Evolutionary conservation across 1,140 invertebrate species (phyloP).

Genomic region (Dermatophagoides farinae): DNA sequence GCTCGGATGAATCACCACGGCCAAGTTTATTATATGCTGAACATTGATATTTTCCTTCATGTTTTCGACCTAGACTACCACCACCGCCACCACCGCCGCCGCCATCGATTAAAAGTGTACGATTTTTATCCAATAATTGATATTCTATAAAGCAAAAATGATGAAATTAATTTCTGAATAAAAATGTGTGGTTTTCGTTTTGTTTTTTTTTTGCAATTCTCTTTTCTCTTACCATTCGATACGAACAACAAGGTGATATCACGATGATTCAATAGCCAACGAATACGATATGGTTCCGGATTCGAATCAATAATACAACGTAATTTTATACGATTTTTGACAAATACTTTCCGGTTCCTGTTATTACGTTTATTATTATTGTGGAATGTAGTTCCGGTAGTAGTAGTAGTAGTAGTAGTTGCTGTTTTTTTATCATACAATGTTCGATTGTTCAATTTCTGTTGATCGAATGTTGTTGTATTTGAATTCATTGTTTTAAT

Average conservation of each 20-base stretch:
- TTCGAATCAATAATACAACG: slow-evolving; percentile 5
- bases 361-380: too few species aligned
- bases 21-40: slow-evolving; percentile 16
- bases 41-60: slow-evolving; percentile 17
- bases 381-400: too few species aligned
- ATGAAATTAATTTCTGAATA: not conserved
- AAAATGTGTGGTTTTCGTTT: not conserved
- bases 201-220: not conserved
- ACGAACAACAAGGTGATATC: not conserved
- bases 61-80: slow-evolving; percentile 16
- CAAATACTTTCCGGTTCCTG: too few species aligned
- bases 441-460: too few species aligned
- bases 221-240: not conserved
- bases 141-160: not conserved
- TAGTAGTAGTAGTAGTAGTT: too few species aligned
- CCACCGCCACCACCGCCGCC: too few species aligned
- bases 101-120: slow-evolving; percentile 16
- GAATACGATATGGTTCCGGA: slow-evolving; percentile 5
- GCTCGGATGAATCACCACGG: slow-evolving; percentile 16
- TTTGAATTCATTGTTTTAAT: too few species aligned
- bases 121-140: not conserved
- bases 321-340: too few species aligned
- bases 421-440: too few species aligned
- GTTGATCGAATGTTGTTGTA: not conserved
- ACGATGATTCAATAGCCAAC: slow-evolving; percentile 4